Evolutionary conservation across 2,113 vertebrate species (phyloP), one percentile per base, ranked within the genome.

Genomic region (Xyliphius kryptos): DNA sequence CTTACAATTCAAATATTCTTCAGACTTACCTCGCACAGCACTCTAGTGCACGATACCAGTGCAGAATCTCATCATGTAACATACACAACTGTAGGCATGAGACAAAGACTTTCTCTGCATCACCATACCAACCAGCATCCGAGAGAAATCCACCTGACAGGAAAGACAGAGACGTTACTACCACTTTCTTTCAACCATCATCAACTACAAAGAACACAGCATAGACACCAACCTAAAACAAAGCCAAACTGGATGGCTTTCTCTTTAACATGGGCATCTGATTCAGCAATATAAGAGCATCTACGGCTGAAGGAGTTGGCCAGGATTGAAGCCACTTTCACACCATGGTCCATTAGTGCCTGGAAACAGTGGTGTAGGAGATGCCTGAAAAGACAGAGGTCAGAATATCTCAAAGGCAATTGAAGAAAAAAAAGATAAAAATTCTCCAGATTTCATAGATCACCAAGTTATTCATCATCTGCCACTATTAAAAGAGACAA

Each of bases 331-430:
- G 96, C 92, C 57, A 98, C 95, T 80, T 97, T 98, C 53, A 99
- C 96, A 41, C 96, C 96, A 40, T 98, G 96, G 80, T 99, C 96
- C 96, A 98, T 99, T 67, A 99, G 77, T 51, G 96, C 95, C 80
- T 99, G 96, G 77, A 99, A 97, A 74, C 96, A 98, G 84, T 99
- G 96, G 83, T 99, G 96, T 76, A 99, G 89, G 51, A 99, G 90
- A 79, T 99, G 95, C 70, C 95, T 98, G 78, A 20, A 80, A 69
- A 73, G 68, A 40, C 32, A 70, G 71, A 72, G 49, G 56, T 47
- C n/a, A n/a, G n/a, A n/a, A n/a, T n/a, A n/a, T n/a, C n/a, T n/a
- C n/a, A n/a, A 22, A 8, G 36, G 8, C 20, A 58, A n/a, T 15
- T 12, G 11, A 48, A 17, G 1, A 1, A 10, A 61, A 9, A 40